Evolutionary conservation across 2,888 invertebrate species (phyloP), one percentile per base, ranked within the genome.

Genomic region (Phrixothrix hirtus): DNA sequence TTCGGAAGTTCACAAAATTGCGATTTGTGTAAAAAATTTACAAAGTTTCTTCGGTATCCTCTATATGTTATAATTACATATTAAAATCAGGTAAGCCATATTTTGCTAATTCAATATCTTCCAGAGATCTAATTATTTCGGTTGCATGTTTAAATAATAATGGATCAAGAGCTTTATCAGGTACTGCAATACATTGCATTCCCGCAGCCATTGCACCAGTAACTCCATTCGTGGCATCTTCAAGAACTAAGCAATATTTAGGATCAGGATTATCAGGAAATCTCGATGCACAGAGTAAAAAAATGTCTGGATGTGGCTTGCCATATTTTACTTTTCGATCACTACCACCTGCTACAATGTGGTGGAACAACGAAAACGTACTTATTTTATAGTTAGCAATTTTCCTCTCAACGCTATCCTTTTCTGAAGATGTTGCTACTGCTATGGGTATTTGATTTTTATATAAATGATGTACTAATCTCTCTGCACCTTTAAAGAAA

Each of bases 151-250:
- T 71, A 17, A 77, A 78, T 47, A 77, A 66, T 39, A 80, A 78
- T 9, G 69, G 63, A 1, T 80, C 76, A 15, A 83, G 71, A 36
- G 67, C 57, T 27, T 72, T 63, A 71, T 91, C 90, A 0, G 92
- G 92, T 1, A 92, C 87, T 88, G 92, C 89, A 0, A 92, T 84
- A 1, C 83, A 84, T 73, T 91, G 91, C 94, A 95, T 95, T 3
- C 88, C 88, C 0, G 95, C 94, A 12, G 82, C 79, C 11, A 81
- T 67, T 0, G 87, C 94, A 0, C 90, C 89, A 25, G 82, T 79
- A 0, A 94, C 92, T 1, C 96, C 95, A 73, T 92, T 93, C 0
- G 90, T 89, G 0, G 95, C 89, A 76, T 96, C 96, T 78, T 96
- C 96, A 71, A 95, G 91, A 1, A 93, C 94, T 54, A 95, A 75